Evolutionary conservation across 2,797 vertebrate genomes (phyloP), one percentile per base, ranked within the genome.

Genomic region (Neostethus bicornis): DNA sequence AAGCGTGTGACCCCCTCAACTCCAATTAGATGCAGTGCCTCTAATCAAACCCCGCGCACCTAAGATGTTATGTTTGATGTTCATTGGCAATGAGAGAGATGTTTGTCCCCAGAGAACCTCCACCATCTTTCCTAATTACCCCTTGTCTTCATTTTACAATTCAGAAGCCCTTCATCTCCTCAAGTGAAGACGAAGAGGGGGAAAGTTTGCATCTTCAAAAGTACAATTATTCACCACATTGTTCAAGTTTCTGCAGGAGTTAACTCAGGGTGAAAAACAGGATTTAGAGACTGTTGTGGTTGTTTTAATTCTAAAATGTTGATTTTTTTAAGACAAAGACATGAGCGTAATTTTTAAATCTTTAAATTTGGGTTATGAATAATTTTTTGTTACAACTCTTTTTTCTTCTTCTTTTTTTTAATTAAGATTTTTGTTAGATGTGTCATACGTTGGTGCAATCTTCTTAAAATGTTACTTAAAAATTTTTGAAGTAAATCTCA

Each of bases 81-180:
- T 61, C 50, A 57, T 75, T 66, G 76, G 37, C 56, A 60, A 73
- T 71, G 60, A 61, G 34, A 49, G 55, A 20, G 42, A 41, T 32
- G 71, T 70, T 59, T 31, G 73, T 79, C 76, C 61, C 62, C 3
- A 21, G 64, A 61, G 65, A 55, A 43, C 43, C 60, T 57, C 58
- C 73, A 38, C 58, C 74, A 43, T 79, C 70, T 83, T 70, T 66
- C 68, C 52, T 87, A 87, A 90, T 85, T 81, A 83, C 75, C 72
- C 56, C 76, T 74, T 25, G 51, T 74, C 67, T 61, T 63, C 23
- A 42, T 74, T 73, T 66, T 63, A 43, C 51, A 47, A 80, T 73
- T 38, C 10, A 69, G 56, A 61, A 41, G 48, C 26, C 31, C 65
- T 35, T 55, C 13, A 45, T 70, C 64, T 78, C 59, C 44, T 78